phyloP scores from a whole-genome alignment of 2,113 vertebrate genomes.

The Prietella phreatophila region DNA sequence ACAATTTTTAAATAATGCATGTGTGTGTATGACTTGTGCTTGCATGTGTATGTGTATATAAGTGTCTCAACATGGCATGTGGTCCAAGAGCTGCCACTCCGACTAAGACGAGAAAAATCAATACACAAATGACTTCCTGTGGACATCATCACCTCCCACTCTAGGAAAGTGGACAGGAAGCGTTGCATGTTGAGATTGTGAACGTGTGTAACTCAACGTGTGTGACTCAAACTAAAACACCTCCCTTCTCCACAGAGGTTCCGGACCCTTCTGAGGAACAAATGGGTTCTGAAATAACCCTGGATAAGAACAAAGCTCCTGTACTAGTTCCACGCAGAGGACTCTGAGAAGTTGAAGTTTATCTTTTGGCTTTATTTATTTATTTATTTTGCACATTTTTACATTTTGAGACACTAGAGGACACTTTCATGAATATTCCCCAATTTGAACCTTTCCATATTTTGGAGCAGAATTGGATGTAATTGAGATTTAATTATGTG shows the following conservation, averaged over 20 bases:
- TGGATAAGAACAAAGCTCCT: neutral
- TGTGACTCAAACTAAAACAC: neutral
- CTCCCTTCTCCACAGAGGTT: neutral
- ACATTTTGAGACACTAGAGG: neutral
- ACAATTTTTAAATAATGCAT: neutral
- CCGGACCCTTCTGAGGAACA: neutral
- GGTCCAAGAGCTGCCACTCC: neutral
- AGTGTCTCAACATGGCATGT: neutral
- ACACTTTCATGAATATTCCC: neutral
- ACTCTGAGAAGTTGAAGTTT: neutral
- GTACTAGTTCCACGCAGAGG: neutral
- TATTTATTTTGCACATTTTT: neutral
- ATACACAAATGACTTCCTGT: neutral
- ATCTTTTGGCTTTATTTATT: neutral
- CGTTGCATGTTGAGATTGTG: neutral
- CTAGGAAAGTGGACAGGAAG: neutral
- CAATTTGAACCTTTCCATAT: too few species aligned
- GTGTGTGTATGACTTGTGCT: neutral
- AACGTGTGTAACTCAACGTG: neutral
- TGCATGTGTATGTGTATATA: neutral
- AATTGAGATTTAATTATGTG: too few species aligned
- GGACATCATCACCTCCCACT: neutral
- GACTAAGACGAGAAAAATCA: too few species aligned
- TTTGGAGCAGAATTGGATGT: too few species aligned
- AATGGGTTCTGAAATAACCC: neutral